phyloP scores from a whole-genome alignment of 1,140 invertebrate species.

The Wiebesia pumilae region DNA sequence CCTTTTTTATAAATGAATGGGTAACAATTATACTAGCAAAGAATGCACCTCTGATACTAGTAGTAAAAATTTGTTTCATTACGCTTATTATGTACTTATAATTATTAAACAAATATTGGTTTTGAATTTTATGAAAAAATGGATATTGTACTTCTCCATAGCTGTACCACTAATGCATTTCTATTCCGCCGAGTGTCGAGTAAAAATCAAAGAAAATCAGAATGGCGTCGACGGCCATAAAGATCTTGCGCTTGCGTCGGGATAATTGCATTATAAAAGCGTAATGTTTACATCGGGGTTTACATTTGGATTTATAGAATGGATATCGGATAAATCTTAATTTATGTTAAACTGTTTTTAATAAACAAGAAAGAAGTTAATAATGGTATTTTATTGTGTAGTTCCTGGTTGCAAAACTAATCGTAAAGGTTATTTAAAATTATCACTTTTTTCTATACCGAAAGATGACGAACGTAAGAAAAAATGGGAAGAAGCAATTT shows the following conservation, averaged over 20 bases:
- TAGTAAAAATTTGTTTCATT: too few relatives aligned
- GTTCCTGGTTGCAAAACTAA: slow-evolving; percentile 18
- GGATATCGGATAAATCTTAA: not conserved
- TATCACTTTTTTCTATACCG: not conserved
- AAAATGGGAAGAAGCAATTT: slow-evolving; percentile 15
- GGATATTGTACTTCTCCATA: too few relatives aligned
- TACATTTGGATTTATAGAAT: not conserved
- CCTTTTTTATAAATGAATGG: too few relatives aligned
- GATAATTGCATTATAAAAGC: not conserved
- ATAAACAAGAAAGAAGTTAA: not conserved
- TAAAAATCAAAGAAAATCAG: not conserved
- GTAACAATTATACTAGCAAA: too few relatives aligned
- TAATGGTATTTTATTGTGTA: slow-evolving; percentile 15
- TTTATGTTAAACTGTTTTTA: not conserved
- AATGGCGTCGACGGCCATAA: not conserved
- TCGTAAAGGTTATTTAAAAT: slow-evolving; percentile 3
- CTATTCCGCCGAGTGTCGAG: too few relatives aligned
- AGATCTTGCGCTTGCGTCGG: not conserved
- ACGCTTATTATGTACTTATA: too few relatives aligned
- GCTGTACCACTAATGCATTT: too few relatives aligned
- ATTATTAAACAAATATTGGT: too few relatives aligned
- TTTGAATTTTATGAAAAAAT: too few relatives aligned
- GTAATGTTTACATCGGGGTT: not conserved
- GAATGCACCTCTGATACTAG: too few relatives aligned
- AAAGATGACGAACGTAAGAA: not conserved